These are phyloP conservation scores for Parotocinclus haroldoi DNA, from an alignment of 2,797 vertebrate genomes.

Conservation along the genomic window DNA sequence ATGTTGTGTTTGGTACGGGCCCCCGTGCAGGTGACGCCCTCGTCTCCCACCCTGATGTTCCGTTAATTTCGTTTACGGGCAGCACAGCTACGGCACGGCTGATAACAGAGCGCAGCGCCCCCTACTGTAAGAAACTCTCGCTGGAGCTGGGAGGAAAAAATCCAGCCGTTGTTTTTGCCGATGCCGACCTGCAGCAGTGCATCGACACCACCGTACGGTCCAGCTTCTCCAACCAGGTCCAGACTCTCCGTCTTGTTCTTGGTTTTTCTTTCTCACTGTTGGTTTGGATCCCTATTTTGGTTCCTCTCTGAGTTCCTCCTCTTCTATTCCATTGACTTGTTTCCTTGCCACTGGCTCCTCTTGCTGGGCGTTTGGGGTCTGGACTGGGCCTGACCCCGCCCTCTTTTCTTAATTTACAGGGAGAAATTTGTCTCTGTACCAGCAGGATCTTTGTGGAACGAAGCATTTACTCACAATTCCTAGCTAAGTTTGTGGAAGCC, in stretches of 20 bases:
- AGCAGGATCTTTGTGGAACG: slow-evolving; percentile 94
- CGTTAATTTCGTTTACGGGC: slow-evolving; percentile 91
- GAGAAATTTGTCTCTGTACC: slow-evolving; percentile 95
- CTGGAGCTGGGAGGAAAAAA: slow-evolving; percentile 96
- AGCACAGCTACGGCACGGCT: slow-evolving; percentile 85
- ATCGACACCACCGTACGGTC: slow-evolving; percentile 83
- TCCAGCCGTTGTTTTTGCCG: slow-evolving; percentile 88
- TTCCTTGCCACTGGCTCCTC: too few relatives aligned
- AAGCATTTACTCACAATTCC: slow-evolving; percentile 82
- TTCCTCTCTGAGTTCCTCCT: too few relatives aligned
- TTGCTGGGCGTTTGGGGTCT: too few relatives aligned
- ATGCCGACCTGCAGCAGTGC: slow-evolving; percentile 85
- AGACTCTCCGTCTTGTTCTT: not conserved
- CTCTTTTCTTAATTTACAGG: slow-evolving; percentile 64
- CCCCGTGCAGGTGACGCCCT: slow-evolving; percentile 81
- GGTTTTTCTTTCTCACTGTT: too few relatives aligned
- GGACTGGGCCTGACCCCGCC: too few relatives aligned
- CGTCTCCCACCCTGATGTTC: slow-evolving; percentile 85
- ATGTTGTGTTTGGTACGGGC: slow-evolving; percentile 85
- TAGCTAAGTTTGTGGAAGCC: slow-evolving; percentile 85
- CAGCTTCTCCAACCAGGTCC: slow-evolving; percentile 91
- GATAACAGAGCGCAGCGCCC: slow-evolving; percentile 82
- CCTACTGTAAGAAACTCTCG: slow-evolving; percentile 88
- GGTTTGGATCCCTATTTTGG: too few relatives aligned
- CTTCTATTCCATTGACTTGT: too few relatives aligned